A percentile compares a stretch with the other conserved stretches of the same genome.
These are phyloP conservation scores for Sebastes iracundus DNA, from an alignment of 2,797 vertebrate genomes.

Conservation along the genomic window DNA sequence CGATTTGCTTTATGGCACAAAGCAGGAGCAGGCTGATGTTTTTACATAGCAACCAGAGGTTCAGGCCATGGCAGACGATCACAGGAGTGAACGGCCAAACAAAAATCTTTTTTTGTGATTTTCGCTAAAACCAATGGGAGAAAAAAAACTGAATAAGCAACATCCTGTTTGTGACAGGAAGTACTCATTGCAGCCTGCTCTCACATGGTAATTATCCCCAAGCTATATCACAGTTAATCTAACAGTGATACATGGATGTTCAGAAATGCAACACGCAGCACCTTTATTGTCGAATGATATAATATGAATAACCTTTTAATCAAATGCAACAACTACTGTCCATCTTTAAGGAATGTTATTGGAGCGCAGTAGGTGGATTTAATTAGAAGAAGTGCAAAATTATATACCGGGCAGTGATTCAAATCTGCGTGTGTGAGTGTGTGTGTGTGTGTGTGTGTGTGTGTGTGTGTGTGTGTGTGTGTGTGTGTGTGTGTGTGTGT, in stretches of 20 bases:
- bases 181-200: background rate
- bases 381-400: slow-evolving; percentile 55
- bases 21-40: background rate
- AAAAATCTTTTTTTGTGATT: background rate
- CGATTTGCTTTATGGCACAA: background rate
- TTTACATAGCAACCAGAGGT: background rate
- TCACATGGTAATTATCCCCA: background rate
- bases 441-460: slow-evolving; percentile 35
- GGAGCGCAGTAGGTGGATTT: slow-evolving; percentile 31
- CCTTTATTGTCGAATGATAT: slow-evolving; percentile 11
- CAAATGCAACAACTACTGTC: slow-evolving; percentile 15
- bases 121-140: background rate
- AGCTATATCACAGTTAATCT: slow-evolving; percentile 8
- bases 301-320: slow-evolving; percentile 28
- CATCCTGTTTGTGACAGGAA: background rate
- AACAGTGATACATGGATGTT: slow-evolving; percentile 12
- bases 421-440: background rate
- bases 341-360: slow-evolving; percentile 27
- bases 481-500: slow-evolving; percentile 14
- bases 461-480: no score
- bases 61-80: background rate
- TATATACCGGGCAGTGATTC: slow-evolving; percentile 37
- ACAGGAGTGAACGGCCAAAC: background rate
- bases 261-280: slow-evolving; percentile 19
- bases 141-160: background rate